Evolutionary conservation across 1,140 invertebrate genomes (phyloP), one percentile per base, ranked within the genome.

Genomic region (Chymomyza costata): DNA sequence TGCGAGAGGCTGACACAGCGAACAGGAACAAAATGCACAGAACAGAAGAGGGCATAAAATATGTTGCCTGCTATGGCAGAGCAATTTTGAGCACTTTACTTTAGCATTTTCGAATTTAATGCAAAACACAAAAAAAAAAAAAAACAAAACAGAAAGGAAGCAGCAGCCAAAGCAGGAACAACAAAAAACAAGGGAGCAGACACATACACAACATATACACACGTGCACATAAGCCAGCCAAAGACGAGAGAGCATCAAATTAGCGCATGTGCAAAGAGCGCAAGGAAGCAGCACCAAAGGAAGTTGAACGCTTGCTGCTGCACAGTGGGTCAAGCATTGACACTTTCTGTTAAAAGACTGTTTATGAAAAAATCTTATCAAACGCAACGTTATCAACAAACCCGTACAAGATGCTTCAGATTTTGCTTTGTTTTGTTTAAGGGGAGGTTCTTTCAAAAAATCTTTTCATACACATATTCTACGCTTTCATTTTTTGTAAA

Each of bases 61-160:
- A 59, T 59, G 56, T 38, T 59, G 48, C 50, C n/a, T 41, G 39
- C 41, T 39, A 46, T 53, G 50, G 54, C 54, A 39, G 21, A 63
- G 55, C 60, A 63, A 63, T 63, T 63, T 63, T 63, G 60, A 63
- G 60, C 60, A 63, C 60, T 63, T 63, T 63, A 63, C 55, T 63
- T 63, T 63, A 63, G 60, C 60, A 63, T 58, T 63, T 63, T 63
- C 40, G 49, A 58, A 52, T 45, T 58, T n/a, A n/a, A 46, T 58
- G 52, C 55, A 58, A 55, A 56, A 25, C 21, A 25, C 21, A 25
- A 25, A 25, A 8, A 25, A 25, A 25, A 25, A 25, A 3, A 25
- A 25, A 25, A 25, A 25, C 21, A 8, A 25, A 31, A 38, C 45
- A 55, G 37, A 47, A 62, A 63, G 55, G 60, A 63, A 58, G 55